Percentiles rank a stretch among this genome's conserved stretches.
Evolutionary conservation across 2,113 vertebrate genomes (phyloP).

Genomic region (Microcebus murinus): DNA sequence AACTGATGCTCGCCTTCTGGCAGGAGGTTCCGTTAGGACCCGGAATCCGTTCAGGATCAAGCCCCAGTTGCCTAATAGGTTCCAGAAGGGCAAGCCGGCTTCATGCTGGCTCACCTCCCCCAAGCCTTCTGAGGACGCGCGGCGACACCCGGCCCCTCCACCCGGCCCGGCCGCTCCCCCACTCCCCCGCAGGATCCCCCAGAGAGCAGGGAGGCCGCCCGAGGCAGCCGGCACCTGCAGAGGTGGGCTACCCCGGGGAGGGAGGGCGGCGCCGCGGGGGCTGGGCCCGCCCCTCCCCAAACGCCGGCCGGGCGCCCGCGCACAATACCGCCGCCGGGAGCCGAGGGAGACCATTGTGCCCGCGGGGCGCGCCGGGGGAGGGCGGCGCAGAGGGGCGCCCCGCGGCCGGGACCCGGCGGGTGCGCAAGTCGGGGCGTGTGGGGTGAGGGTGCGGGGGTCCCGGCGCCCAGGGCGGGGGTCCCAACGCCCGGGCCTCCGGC

Average conservation of each 20-base stretch:
- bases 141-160: background rate
- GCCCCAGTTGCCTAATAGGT: background rate
- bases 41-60: background rate
- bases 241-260: background rate
- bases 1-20: rapidly evolving
- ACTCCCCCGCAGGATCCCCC: background rate
- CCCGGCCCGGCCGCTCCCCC: background rate
- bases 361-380: too few species aligned
- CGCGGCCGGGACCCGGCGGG: background rate
- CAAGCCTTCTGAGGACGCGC: background rate
- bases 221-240: background rate
- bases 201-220: background rate
- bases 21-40: background rate
- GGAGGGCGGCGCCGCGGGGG: background rate
- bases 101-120: background rate
- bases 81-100: background rate
- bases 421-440: background rate
- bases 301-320: background rate
- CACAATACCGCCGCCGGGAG: background rate
- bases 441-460: too few species aligned
- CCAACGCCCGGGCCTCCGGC: background rate
- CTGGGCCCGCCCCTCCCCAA: background rate
- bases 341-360: background rate
- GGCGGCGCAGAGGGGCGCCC: background rate
- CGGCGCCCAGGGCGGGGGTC: background rate